Percentiles rank a stretch among this genome's conserved stretches.
Evolutionary conservation across 2,888 invertebrate species (phyloP).

Genomic region (Dryococelus australis): DNA sequence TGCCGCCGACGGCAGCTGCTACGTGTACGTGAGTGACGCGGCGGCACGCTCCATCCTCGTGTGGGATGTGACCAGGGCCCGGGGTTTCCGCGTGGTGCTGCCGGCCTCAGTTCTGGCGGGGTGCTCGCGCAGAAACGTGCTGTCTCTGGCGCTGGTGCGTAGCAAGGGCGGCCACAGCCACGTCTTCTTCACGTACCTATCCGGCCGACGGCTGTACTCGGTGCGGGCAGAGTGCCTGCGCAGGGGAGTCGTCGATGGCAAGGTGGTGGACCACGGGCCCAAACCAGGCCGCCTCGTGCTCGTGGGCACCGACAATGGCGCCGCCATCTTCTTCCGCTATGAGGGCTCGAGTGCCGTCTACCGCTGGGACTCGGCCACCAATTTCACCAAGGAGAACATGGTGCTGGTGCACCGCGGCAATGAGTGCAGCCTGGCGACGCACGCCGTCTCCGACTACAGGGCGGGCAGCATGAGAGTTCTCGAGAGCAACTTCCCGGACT

Average conservation of each 20-base stretch:
- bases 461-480: slow-evolving; percentile 67
- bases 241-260: slow-evolving; percentile 63
- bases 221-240: slow-evolving; percentile 70
- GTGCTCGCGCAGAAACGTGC: slow-evolving; percentile 66
- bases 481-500: slow-evolving; percentile 73
- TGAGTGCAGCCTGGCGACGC: slow-evolving; percentile 67
- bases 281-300: slow-evolving; percentile 66
- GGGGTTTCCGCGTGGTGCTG: slow-evolving; percentile 70
- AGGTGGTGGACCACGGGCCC: slow-evolving; percentile 66
- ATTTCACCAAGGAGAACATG: slow-evolving; percentile 65
- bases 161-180: slow-evolving; percentile 65
- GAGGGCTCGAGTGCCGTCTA: slow-evolving; percentile 69
- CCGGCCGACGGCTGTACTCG: slow-evolving; percentile 69
- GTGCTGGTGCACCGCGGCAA: slow-evolving; percentile 66
- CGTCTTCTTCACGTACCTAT: slow-evolving; percentile 70
- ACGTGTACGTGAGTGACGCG: slow-evolving; percentile 71
- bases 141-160: slow-evolving; percentile 71
- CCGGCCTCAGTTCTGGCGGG: slow-evolving; percentile 64
- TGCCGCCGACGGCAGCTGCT: slow-evolving; percentile 61
- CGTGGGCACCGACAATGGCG: slow-evolving; percentile 68
- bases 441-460: slow-evolving; percentile 67
- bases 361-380: slow-evolving; percentile 68
- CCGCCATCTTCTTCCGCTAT: slow-evolving; percentile 68
- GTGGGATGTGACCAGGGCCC: slow-evolving; percentile 68
- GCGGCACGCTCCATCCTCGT: slow-evolving; percentile 72